These are phyloP conservation scores for Mola mola DNA, from an alignment of 2,113 vertebrate species.

Conservation along the genomic window DNA sequence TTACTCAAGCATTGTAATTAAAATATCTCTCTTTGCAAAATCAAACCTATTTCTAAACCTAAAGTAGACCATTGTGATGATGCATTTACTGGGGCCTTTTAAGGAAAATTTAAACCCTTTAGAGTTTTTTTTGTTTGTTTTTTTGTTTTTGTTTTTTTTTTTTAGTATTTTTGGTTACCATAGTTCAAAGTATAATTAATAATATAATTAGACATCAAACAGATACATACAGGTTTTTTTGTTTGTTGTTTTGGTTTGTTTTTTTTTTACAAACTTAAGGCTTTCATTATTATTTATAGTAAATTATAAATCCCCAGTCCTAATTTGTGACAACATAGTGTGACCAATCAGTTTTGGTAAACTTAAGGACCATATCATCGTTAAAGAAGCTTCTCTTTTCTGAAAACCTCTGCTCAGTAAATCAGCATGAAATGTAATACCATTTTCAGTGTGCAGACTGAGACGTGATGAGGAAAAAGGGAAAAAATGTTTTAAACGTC, in stretches of 20 bases:
- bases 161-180: no score
- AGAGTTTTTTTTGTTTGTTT: no score
- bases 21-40: slow-evolving; percentile 43
- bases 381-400: slow-evolving; percentile 67
- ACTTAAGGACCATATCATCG: slow-evolving; percentile 81
- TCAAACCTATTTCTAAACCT: slow-evolving; percentile 39
- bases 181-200: no score
- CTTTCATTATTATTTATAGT: neutral
- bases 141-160: neutral
- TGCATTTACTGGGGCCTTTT: no score
- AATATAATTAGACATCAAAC: no score
- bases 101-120: no score
- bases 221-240: no score
- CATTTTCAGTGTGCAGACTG: slow-evolving; percentile 75
- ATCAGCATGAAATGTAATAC: slow-evolving; percentile 88
- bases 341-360: slow-evolving; percentile 75
- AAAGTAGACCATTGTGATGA: slow-evolving; percentile 18
- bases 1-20: slow-evolving; percentile 43
- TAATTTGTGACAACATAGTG: slow-evolving; percentile 60
- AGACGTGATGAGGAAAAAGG: slow-evolving; percentile 44
- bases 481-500: slow-evolving; percentile 73
- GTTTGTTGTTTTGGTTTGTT: no score
- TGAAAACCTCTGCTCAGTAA: slow-evolving; percentile 73
- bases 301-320: slow-evolving; percentile 2
- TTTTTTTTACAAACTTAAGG: no score